Base-by-base conservation (phyloP, 2,888 invertebrate genomes). In the Scotopteryx bipunctaria region DNA sequence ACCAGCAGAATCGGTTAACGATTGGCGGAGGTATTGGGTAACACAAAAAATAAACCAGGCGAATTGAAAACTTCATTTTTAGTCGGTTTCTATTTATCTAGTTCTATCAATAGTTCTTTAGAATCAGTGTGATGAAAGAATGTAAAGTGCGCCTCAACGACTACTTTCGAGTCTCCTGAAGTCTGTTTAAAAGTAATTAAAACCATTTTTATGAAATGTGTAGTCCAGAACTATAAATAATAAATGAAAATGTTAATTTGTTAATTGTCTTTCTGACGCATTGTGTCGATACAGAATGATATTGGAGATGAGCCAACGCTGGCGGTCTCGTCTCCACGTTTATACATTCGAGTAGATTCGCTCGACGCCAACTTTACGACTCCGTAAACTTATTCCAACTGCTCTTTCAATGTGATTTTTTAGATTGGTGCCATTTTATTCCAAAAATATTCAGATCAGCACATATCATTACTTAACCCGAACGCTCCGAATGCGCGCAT, bases 321-420 rank as follows among this genome's bases (percentile, higher is more conserved):
- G 57, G 71, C 77, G 72, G 70, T 69, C 70, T 72, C 68, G 61
- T 63, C 42, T 59, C 69, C 70, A 69, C 42, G 61, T 76, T 73
- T 74, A 73, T 78, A 75, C 50, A 35, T 42, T 41, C 33, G 40
- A 43, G 50, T 46, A 49, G 45, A 76, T 78, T 73, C 69, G 66
- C 64, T 66, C 63, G 65, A 65, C 72, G 68, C 67, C 70, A 72
- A 75, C 68, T 85, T 86, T 86, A 85, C 72, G 80, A 83, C 72
- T 77, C 68, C 63, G 65, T 80, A 76, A 83, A 82, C 75, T 83
- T 78, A 76, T 73, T 75, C 67, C 70, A 75, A 79, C 73, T 73
- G 69, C 69, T 77, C 65, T 71, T 69, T 62, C 56, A 69, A 71
- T 75, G 71, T 69, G 70, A 78, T 78, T 79, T 75, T 74, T 75